Base-by-base conservation (phyloP, 2,113 vertebrate genomes). In the Motacilla alba region DNA sequence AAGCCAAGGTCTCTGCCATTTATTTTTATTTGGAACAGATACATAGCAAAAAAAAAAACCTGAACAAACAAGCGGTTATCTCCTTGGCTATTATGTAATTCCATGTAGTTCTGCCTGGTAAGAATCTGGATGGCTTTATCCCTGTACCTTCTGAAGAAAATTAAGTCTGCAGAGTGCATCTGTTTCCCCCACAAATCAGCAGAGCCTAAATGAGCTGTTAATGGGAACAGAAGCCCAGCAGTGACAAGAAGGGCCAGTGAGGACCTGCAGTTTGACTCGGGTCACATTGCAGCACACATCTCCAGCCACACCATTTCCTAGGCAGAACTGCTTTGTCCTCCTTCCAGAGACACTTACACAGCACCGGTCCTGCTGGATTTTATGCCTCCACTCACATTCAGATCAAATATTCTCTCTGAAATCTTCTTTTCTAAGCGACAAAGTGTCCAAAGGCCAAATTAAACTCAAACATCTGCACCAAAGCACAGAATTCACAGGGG, bases 11-110 rank as follows among this genome's bases (percentile, higher is more conserved):
- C 93, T 72, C 76, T 93, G 83, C 49, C 62, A 33, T 76, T 92
- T 92, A 49, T 92, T 94, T 96, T 88, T 75, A 52, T 35, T 74
- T 92, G 77, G 52, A 94, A 86, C 63, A 95, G 50, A 88, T n/a
- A 83, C 0, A 1, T 39, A 74, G 80, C 3, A 7, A 76, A 90
- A 87, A 84, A 72, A 55, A 30, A 46, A 17, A 41, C 30, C 1
- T 0, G 19, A 94, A 63, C 55, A 72, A 91, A 83, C 55, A 67
- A 68, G 55, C 0, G 0, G 72, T 75, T 93, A 78, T 89, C 56
- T 90, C 82, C 33, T n/a, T 0, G 0, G 67, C 41, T 73, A 2
- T 72, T 86, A 86, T 16, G 68, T 81, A 93, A 97, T 75, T 93
- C 37, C 49, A 46, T 0, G 0, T 22, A 90, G 64, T 20, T 74